phyloP scores from a whole-genome alignment of 1,140 invertebrate species.

The Drosophila serrata region DNA sequence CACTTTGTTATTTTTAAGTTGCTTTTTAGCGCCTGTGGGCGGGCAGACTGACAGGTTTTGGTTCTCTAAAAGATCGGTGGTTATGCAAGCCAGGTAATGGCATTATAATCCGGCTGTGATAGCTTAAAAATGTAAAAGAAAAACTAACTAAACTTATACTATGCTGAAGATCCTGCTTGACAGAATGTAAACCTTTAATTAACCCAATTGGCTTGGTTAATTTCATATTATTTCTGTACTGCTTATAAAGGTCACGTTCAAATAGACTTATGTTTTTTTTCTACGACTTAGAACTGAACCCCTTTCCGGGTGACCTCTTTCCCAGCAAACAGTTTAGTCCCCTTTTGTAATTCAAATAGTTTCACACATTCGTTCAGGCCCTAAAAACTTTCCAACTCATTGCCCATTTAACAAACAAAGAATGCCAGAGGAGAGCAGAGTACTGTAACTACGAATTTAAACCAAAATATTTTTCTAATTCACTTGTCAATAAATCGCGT shows the following conservation, averaged over 20 bases:
- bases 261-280: conserved; percentile 13
- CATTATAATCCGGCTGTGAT: background rate
- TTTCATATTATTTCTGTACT: background rate
- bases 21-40: conserved; percentile 25
- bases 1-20: conserved; percentile 42
- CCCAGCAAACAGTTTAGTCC: background rate
- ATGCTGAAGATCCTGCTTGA: background rate
- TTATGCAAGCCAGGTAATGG: background rate
- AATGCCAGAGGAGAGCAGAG: background rate
- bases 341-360: conserved; percentile 30
- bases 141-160: no score
- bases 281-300: background rate
- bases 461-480: conserved; percentile 72
- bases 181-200: background rate
- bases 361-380: conserved; percentile 24
- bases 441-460: conserved; percentile 17
- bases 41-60: conserved; percentile 31
- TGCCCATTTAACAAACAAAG: conserved; percentile 26
- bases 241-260: background rate
- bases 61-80: conserved; percentile 13
- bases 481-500: conserved; percentile 73
- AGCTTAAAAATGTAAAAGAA: background rate
- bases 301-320: conserved; percentile 19
- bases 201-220: background rate
- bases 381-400: conserved; percentile 42